These are phyloP conservation scores for Lagenorhynchus albirostris DNA, from an alignment of 2,113 vertebrate genomes.

Conservation along the genomic window DNA sequence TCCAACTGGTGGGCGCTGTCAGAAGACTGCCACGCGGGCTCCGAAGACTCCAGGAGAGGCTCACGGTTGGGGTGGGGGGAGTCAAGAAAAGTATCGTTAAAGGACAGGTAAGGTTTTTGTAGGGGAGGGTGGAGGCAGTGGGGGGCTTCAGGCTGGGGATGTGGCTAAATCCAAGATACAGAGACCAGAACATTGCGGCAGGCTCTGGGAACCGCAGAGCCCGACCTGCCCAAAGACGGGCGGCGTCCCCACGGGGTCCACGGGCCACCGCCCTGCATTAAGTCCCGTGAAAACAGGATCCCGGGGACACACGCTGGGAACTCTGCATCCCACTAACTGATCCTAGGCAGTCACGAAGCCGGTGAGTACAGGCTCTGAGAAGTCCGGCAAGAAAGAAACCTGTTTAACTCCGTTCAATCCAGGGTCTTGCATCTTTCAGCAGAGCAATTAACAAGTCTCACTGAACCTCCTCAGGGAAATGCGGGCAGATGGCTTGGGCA, in stretches of 20 bases:
- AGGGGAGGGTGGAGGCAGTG: not conserved
- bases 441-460: not conserved
- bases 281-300: not conserved
- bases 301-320: not conserved
- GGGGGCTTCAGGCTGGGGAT: not conserved
- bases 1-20: fast-evolving
- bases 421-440: not conserved
- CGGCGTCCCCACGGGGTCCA: not conserved
- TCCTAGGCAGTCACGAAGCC: not conserved
- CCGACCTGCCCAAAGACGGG: not conserved
- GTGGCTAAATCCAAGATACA: not conserved
- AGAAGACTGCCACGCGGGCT: too few relatives aligned
- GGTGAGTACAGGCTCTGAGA: not conserved
- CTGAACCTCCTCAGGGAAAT: not conserved
- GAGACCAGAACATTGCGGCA: not conserved
- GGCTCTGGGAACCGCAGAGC: not conserved
- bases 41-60: not conserved
- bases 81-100: not conserved
- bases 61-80: not conserved
- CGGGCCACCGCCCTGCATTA: not conserved
- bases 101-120: not conserved
- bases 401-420: not conserved
- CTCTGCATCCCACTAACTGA: not conserved
- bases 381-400: not conserved
- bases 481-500: not conserved